A percentile compares a stretch with the other conserved stretches of the same genome.
Conservation (phyloP, 2,797 vertebrate species). For the Buceros bicornis region DNA sequence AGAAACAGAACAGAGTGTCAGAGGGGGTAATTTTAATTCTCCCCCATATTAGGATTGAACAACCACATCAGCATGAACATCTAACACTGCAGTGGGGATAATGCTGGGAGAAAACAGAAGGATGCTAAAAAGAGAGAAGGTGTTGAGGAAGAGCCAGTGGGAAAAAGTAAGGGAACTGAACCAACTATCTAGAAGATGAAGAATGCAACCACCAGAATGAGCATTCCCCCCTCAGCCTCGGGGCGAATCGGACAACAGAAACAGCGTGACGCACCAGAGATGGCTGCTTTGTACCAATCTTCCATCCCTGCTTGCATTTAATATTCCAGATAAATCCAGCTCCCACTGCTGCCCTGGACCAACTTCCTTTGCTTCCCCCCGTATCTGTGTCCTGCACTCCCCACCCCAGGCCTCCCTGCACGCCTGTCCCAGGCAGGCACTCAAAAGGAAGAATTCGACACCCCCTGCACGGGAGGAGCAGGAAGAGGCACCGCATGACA, state of each 20-base stretch:
- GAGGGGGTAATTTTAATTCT: neutral
- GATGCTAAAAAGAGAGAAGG: neutral
- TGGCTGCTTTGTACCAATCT: rapidly evolving
- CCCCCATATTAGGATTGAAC: rapidly evolving
- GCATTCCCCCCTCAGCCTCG: neutral
- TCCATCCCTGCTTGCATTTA: neutral
- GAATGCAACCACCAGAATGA: neutral
- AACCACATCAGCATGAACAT: rapidly evolving
- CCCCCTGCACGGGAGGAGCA: neutral
- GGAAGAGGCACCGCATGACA: constrained; percentile 30
- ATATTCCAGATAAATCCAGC: neutral
- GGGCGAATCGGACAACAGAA: rapidly evolving
- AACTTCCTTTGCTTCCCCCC: neutral
- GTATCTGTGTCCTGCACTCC: neutral
- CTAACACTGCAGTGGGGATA: rapidly evolving
- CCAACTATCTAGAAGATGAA: neutral
- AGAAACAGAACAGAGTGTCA: neutral
- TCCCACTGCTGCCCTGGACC: neutral
- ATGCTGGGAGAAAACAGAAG: neutral
- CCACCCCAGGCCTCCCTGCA: neutral
- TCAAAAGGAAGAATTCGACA: neutral
- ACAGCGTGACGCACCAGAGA: neutral
- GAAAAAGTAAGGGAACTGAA: neutral
- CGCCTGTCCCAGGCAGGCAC: neutral
- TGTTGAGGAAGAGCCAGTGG: neutral